These are phyloP conservation scores for Phrynocephalus forsythii DNA, from an alignment of 2,797 vertebrate genomes.

Conservation along the genomic window DNA sequence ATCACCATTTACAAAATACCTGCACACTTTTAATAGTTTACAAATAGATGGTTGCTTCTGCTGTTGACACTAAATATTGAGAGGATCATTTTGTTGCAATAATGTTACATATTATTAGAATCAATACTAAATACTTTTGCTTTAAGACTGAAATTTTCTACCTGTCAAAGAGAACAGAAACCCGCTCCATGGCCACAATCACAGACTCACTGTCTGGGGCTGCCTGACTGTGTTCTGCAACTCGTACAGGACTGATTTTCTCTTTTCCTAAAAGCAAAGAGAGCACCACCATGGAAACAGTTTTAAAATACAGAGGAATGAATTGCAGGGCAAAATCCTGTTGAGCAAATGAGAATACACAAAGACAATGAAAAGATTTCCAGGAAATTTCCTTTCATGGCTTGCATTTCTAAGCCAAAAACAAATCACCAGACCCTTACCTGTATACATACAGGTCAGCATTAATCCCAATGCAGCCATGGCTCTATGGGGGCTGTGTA, in stretches of 20 bases:
- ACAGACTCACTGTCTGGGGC: slow-evolving; percentile 95
- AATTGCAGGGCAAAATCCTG: not conserved
- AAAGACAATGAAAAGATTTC: not conserved
- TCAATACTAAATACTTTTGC: not conserved
- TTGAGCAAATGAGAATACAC: too few relatives aligned
- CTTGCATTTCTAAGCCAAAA: not conserved
- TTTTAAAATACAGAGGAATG: not conserved
- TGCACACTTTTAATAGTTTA: not conserved
- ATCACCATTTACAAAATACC: not conserved
- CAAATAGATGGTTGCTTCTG: not conserved
- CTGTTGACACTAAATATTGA: not conserved
- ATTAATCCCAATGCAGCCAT: slow-evolving; percentile 98
- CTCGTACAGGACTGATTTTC: slow-evolving; percentile 90
- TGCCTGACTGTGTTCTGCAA: slow-evolving; percentile 83
- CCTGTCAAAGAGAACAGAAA: slow-evolving; percentile 99
- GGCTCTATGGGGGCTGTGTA: slow-evolving; percentile 94
- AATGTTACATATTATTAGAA: slow-evolving; percentile 6
- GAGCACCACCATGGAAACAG: not conserved
- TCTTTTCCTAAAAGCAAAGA: slow-evolving; percentile 89
- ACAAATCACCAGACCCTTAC: slow-evolving; percentile 74
- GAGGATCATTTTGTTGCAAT: too few relatives aligned
- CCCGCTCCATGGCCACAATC: slow-evolving; percentile 98
- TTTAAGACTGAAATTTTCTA: slow-evolving; percentile 66
- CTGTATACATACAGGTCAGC: slow-evolving; percentile 99
- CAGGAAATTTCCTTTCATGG: not conserved